These are phyloP conservation scores for Pterostichus madidus DNA, from an alignment of 2,888 invertebrate species.

Conservation along the genomic window DNA sequence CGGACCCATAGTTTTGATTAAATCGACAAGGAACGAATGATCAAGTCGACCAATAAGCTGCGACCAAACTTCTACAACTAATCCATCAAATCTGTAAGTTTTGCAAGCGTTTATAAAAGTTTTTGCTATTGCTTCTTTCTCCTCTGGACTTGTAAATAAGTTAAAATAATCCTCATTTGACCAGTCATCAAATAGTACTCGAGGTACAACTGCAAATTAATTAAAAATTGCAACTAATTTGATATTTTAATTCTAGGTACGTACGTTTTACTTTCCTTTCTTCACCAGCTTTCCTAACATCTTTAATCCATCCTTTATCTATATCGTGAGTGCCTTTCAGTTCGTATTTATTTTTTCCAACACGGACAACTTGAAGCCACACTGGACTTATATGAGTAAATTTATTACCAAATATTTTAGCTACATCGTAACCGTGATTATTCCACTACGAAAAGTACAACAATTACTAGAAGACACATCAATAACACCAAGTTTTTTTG, in stretches of 20 bases:
- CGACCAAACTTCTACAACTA: conserved; percentile 94
- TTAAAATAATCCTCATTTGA: conserved; percentile 85
- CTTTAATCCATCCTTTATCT: conserved; percentile 89
- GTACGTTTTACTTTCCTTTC: conserved; percentile 81
- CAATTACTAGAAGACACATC: conserved; percentile 69
- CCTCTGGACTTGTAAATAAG: conserved; percentile 84
- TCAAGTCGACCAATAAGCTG: conserved; percentile 86
- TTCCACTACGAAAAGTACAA: conserved; percentile 88
- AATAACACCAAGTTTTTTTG: conserved; percentile 31
- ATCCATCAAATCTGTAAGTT: conserved; percentile 91
- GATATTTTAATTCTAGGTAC: conserved; percentile 12
- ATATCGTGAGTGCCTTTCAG: conserved; percentile 90
- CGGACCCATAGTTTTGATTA: conserved; percentile 82
- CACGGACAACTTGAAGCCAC: conserved; percentile 92
- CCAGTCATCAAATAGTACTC: conserved; percentile 95
- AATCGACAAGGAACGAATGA: conserved; percentile 80
- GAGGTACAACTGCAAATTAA: conserved; percentile 86
- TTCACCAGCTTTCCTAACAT: conserved; percentile 82
- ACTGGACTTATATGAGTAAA: conserved; percentile 96
- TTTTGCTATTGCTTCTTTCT: conserved; percentile 84
- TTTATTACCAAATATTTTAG: conserved; percentile 93
- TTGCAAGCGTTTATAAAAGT: conserved; percentile 85
- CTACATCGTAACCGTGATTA: conserved; percentile 94
- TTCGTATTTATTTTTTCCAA: conserved; percentile 82
- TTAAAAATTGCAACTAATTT: not conserved